Conservation (phyloP, 2,888 invertebrate species). For the Conomelus anceps region DNA sequence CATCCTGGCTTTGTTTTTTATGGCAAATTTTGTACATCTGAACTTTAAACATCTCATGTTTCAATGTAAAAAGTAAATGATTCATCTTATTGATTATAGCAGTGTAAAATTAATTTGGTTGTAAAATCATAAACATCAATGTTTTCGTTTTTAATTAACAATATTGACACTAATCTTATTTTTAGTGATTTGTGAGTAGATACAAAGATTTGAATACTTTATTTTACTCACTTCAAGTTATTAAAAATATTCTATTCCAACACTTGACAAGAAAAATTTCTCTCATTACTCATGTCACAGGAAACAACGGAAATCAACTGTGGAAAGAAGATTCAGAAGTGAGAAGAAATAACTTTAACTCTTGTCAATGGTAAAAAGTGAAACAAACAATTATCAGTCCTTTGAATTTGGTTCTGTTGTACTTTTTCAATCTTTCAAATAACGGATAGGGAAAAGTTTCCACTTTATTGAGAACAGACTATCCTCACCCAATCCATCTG, state of each 20-base stretch:
- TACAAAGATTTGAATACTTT: neutral
- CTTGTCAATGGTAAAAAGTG: neutral
- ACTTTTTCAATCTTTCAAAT: neutral
- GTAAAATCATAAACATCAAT: no score
- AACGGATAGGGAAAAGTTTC: neutral
- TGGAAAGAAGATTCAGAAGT: neutral
- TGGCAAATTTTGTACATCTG: no score
- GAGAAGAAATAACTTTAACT: neutral
- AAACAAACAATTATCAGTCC: neutral
- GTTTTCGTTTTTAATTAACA: no score
- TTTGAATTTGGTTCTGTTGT: neutral
- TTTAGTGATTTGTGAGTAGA: no score
- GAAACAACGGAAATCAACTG: neutral
- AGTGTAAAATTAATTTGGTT: no score
- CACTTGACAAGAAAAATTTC: neutral
- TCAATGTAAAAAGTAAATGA: no score
- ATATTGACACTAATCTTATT: no score
- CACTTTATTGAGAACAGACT: neutral
- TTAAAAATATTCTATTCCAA: neutral
- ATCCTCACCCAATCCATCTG: neutral
- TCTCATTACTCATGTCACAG: neutral
- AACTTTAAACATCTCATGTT: no score
- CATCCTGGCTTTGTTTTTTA: no score
- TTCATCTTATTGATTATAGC: no score
- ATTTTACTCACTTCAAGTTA: neutral